Evolutionary conservation across 2,888 invertebrate species (phyloP), one percentile per base, ranked within the genome.

Genomic region (Synanthedon formicaeformis): DNA sequence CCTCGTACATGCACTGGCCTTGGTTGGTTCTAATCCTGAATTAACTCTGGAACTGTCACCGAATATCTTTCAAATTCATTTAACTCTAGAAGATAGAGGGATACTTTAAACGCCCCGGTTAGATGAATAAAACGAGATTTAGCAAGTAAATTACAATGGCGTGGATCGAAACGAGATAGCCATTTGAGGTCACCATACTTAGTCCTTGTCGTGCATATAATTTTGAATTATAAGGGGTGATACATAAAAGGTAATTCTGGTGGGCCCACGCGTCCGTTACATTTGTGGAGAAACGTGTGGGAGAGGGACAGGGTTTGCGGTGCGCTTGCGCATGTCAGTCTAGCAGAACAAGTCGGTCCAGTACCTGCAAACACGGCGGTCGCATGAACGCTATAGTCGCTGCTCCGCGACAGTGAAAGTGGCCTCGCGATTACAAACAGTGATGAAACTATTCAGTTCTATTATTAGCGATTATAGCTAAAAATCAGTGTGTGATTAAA

Each of bases 201-300:
- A 12, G 13, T 45, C 45, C 3, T 45, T 45, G 45, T 45, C 14
- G 12, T 45, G 1, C 45, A 45, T 14, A 45, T 45, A 12, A 45
- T n/a, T 12, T 12, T 45, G 45, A 45, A 45, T 34, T 34, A 45
- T 14, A 67, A 69, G 71, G 80, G 76, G 75, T 80, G 72, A 68
- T 69, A 69, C 84, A 63, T 72, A 83, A 75, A 82, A 73, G 85
- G 84, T 57, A 57, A 75, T 78, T 81, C 81, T 68, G 73, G 76
- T 79, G 70, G 75, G 68, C 84, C 84, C 67, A 83, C 84, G 69
- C 66, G 53, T 67, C 66, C 65, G 75, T 66, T 72, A 75, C 75
- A 73, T 66, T 77, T 75, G 69, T 62, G 63, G 63, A 66, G 73
- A 73, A 67, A 63, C 59, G 72, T 68, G 75, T 67, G 72, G 76